These are phyloP conservation scores for Teleogryllus oceanicus DNA, from an alignment of 2,888 invertebrate genomes.

Conservation along the genomic window DNA sequence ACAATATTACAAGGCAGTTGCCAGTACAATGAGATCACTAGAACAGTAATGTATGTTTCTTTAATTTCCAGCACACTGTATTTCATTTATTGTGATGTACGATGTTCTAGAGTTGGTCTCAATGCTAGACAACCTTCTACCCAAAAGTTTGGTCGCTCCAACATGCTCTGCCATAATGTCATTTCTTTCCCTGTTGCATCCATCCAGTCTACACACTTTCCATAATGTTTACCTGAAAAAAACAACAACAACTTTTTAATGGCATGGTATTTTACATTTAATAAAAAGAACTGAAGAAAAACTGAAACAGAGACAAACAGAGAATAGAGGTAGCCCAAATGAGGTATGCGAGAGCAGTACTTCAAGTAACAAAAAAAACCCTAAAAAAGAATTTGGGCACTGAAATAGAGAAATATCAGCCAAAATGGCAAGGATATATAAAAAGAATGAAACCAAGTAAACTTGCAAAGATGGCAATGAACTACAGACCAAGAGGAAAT, in stretches of 20 bases:
- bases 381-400: too few species aligned
- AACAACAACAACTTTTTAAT: slow-evolving; percentile 30
- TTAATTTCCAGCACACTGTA: not conserved
- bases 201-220: slow-evolving; percentile 90
- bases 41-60: not conserved
- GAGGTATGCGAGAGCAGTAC: too few species aligned
- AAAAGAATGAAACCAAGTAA: too few species aligned
- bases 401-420: too few species aligned
- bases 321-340: too few species aligned
- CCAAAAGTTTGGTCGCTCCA: slow-evolving; percentile 93
- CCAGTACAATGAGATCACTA: slow-evolving; percentile 3
- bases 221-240: slow-evolving; percentile 75
- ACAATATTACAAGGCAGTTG: not conserved
- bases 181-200: slow-evolving; percentile 88
- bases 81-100: slow-evolving; percentile 33
- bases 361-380: too few species aligned
- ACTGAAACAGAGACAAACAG: too few species aligned
- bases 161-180: slow-evolving; percentile 89
- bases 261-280: slow-evolving; percentile 27
- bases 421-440: too few species aligned
- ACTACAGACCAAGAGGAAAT: too few species aligned
- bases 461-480: too few species aligned
- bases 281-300: slow-evolving; percentile 22
- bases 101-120: slow-evolving; percentile 69
- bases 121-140: slow-evolving; percentile 89